Conservation (phyloP, 2,113 vertebrate species). For the Leucosticte australis region DNA sequence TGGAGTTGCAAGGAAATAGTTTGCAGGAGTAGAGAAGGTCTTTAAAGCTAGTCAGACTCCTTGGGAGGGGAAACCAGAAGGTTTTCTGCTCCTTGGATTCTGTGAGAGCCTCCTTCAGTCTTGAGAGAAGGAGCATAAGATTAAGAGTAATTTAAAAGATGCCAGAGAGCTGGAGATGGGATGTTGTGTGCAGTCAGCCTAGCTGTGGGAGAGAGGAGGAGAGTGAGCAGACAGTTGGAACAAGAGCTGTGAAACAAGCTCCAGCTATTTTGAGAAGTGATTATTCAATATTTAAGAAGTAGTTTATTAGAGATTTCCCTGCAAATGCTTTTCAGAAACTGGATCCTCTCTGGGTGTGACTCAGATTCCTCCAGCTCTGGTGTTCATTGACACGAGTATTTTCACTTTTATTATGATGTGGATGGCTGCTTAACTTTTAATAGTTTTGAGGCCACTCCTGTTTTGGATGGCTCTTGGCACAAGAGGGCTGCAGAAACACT, state of each 20-base stretch:
- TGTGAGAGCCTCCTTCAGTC: background rate
- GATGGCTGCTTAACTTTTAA: background rate
- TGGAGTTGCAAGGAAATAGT: background rate
- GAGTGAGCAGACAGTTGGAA: background rate
- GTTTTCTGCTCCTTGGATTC: background rate
- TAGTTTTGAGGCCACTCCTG: background rate
- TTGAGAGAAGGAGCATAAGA: background rate
- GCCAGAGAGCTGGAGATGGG: background rate
- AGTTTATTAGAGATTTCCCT: conserved; percentile 5
- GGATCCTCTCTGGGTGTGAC: background rate
- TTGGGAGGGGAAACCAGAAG: background rate
- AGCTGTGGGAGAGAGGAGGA: background rate
- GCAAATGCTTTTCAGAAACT: background rate
- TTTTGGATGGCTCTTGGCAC: background rate
- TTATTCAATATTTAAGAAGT: background rate
- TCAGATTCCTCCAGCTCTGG: background rate
- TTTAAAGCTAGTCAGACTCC: background rate
- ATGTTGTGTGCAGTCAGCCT: conserved; percentile 18
- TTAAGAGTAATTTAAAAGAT: conserved; percentile 23
- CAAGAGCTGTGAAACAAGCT: background rate
- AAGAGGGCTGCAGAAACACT: background rate
- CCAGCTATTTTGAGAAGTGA: background rate
- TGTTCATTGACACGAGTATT: background rate
- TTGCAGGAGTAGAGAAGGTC: background rate
- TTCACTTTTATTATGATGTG: background rate